Percentiles rank a stretch among this genome's conserved stretches.
These are phyloP conservation scores for Scelioninae gen. 2 DNA, from an alignment of 2,888 invertebrate species.

Conservation along the genomic window DNA sequence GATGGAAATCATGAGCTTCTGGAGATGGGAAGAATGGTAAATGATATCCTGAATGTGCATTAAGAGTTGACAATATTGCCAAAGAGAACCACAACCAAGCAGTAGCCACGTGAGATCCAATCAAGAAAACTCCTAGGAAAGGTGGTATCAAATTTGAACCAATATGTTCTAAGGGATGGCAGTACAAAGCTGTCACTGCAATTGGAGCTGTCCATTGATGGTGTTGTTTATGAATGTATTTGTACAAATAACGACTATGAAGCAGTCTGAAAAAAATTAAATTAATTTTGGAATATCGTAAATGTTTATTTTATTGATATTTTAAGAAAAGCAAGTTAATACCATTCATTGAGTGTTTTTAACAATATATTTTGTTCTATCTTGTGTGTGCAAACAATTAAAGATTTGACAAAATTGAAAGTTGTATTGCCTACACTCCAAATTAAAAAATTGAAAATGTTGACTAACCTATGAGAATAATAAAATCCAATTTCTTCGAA, in stretches of 20 bases:
- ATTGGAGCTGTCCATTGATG: slow-evolving; percentile 93
- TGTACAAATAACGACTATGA: slow-evolving; percentile 85
- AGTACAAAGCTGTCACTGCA: slow-evolving; percentile 87
- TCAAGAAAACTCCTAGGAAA: slow-evolving; percentile 83
- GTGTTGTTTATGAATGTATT: slow-evolving; percentile 89
- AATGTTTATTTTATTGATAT: too few species aligned
- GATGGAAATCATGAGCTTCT: slow-evolving; percentile 92
- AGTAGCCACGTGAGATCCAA: slow-evolving; percentile 86
- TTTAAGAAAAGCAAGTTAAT: too few species aligned
- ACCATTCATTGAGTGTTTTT: too few species aligned
- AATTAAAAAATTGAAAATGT: too few species aligned
- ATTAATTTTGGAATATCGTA: too few species aligned
- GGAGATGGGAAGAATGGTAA: slow-evolving; percentile 90
- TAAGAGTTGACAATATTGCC: slow-evolving; percentile 86
- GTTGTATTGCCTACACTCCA: too few species aligned
- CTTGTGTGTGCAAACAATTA: too few species aligned
- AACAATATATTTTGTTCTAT: too few species aligned
- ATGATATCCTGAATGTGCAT: slow-evolving; percentile 91
- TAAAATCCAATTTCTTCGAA: slow-evolving; percentile 90
- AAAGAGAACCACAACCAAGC: slow-evolving; percentile 87
- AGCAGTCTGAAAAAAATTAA: slow-evolving; percentile 78
- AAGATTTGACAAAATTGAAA: too few species aligned
- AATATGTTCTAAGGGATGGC: slow-evolving; percentile 86
- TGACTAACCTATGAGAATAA: slow-evolving; percentile 83
- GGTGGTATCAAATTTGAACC: slow-evolving; percentile 87